A percentile compares a stretch with the other conserved stretches of the same genome.
These are phyloP conservation scores for Pteria penguin DNA, from an alignment of 2,888 invertebrate species.

Conservation along the genomic window DNA sequence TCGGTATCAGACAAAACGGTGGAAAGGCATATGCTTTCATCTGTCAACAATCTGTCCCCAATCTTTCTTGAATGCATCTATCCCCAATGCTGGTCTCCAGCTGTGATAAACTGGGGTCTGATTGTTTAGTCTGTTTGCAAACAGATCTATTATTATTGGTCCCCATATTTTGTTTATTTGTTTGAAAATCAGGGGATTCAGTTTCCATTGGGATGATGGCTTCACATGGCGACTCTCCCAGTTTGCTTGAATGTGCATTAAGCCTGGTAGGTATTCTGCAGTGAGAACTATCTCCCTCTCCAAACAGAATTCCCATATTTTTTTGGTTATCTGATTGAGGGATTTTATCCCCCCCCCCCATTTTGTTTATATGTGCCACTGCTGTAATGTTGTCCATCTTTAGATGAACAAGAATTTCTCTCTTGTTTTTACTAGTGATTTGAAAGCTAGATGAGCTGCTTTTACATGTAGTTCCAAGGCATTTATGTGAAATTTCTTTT, in stretches of 20 bases:
- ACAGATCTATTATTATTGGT: slow-evolving; percentile 8
- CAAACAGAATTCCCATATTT: too few relatives aligned
- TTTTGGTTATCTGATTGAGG: neutral
- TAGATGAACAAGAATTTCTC: neutral
- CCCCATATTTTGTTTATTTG: neutral
- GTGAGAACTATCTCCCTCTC: too few relatives aligned
- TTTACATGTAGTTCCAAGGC: slow-evolving; percentile 21
- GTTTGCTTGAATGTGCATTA: slow-evolving; percentile 13
- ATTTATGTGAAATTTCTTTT: slow-evolving; percentile 24
- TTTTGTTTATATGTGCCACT: too few relatives aligned
- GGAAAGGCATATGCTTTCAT: slow-evolving; percentile 19
- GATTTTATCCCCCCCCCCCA: neutral
- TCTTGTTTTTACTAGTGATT: neutral
- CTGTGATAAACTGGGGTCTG: slow-evolving; percentile 3
- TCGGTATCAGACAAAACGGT: slow-evolving; percentile 16
- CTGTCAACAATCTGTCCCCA: too few relatives aligned
- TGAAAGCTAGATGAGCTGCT: slow-evolving; percentile 8
- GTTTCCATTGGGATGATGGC: slow-evolving; percentile 1
- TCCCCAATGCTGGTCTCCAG: slow-evolving; percentile 10
- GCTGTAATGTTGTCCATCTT: too few relatives aligned
- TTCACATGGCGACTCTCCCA: neutral
- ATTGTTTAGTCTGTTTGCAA: slow-evolving; percentile 17
- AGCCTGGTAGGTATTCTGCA: slow-evolving; percentile 14
- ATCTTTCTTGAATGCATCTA: slow-evolving; percentile 21
- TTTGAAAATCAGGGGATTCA: neutral